Conservation (phyloP, 2,113 vertebrate species). For the Typhlomys cinereus region DNA sequence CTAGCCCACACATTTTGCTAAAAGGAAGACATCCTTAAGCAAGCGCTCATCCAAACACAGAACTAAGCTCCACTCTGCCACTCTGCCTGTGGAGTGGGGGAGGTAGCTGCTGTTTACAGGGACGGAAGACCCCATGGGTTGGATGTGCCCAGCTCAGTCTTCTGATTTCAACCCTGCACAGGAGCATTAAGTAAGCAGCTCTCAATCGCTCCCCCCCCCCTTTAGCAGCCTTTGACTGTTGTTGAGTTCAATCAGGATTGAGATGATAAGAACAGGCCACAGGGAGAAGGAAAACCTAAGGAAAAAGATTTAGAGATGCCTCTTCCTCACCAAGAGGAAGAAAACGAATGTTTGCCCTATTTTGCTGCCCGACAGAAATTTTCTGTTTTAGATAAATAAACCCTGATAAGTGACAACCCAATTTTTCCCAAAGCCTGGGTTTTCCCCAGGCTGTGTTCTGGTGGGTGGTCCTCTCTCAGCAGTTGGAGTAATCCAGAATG, state of each 20-base stretch:
- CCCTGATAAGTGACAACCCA: conserved; percentile 8
- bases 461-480: conserved; percentile 66
- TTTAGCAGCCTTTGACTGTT: background rate
- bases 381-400: conserved; percentile 49
- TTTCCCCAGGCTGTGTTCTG: background rate
- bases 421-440: conserved; percentile 17
- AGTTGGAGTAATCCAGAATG: conserved; percentile 49
- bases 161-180: background rate
- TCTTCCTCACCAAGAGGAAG: background rate
- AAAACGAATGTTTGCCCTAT: background rate
- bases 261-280: background rate
- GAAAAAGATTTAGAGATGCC: background rate
- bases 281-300: background rate
- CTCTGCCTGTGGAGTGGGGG: background rate
- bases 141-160: background rate
- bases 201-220: background rate
- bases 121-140: background rate
- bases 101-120: too few relatives aligned
- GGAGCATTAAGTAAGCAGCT: background rate
- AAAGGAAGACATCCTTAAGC: background rate
- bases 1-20: background rate
- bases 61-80: too few relatives aligned
- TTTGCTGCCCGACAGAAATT: background rate
- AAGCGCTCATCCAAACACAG: background rate
- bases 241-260: background rate